A percentile compares a stretch with the other conserved stretches of the same genome.
Evolutionary conservation across 2,888 invertebrate species (phyloP).

Genomic region (Iselma pallidipennis): DNA sequence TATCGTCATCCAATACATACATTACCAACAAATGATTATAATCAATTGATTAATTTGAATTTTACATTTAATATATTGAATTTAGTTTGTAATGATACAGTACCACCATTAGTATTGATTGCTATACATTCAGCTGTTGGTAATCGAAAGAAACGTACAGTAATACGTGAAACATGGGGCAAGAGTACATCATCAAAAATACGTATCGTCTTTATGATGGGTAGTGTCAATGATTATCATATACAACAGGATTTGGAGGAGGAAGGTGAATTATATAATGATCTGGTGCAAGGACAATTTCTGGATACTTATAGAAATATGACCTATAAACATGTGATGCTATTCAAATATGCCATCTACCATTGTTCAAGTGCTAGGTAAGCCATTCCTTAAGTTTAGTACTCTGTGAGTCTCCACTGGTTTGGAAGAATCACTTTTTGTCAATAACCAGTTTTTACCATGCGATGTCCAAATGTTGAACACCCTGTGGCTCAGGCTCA

Average conservation of each 20-base stretch:
- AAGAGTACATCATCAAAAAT: constrained; percentile 57
- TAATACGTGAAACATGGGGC: constrained; percentile 78
- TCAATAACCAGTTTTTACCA: too few species aligned
- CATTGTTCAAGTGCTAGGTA: constrained; percentile 68
- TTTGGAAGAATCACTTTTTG: too few species aligned
- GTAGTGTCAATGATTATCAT: constrained; percentile 55
- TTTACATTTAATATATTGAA: constrained; percentile 34
- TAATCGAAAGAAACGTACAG: constrained; percentile 66
- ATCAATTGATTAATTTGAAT: constrained; percentile 33
- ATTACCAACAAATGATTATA: constrained; percentile 34
- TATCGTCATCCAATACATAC: constrained; percentile 32
- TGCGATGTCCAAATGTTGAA: too few species aligned
- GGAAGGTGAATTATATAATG: constrained; percentile 64
- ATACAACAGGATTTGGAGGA: constrained; percentile 45
- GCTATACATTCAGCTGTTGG: constrained; percentile 71
- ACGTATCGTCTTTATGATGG: constrained; percentile 70
- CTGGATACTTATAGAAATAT: constrained; percentile 78
- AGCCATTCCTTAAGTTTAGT: neutral
- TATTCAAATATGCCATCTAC: constrained; percentile 75
- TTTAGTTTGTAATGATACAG: constrained; percentile 32
- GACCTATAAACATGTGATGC: constrained; percentile 84
- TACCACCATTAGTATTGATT: constrained; percentile 59
- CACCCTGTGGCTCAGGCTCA: too few species aligned
- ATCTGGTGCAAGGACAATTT: constrained; percentile 78
- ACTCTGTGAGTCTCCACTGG: too few species aligned